Evolutionary conservation across 92 coral and sea anemone genomes (phyloP).

Genomic region (Paramuricea clavata): DNA sequence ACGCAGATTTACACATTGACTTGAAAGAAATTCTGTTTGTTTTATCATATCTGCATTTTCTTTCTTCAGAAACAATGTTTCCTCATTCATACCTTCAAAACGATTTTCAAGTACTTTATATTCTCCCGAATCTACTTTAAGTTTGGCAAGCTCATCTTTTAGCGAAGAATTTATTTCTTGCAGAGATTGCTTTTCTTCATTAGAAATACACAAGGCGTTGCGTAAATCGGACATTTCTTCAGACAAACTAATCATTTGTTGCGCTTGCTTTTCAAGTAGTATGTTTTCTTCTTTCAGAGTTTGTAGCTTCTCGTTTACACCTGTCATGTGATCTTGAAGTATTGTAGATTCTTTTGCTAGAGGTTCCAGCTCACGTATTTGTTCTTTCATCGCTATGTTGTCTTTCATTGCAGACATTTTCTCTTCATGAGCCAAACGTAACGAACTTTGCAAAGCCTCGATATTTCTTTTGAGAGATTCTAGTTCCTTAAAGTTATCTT

Average conservation of each 20-base stretch:
- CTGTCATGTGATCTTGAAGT: background rate
- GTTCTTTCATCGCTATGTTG: conserved; percentile 1
- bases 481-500: background rate
- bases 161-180: conserved; percentile 1
- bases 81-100: background rate
- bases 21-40: background rate
- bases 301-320: background rate
- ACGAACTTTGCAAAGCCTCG: background rate
- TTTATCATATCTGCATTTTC: background rate
- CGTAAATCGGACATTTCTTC: background rate
- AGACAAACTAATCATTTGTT: background rate
- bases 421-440: background rate
- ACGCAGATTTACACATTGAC: background rate
- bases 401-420: background rate
- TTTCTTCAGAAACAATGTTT: background rate
- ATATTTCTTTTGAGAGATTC: background rate
- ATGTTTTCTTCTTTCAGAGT: background rate
- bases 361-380: background rate
- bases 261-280: background rate
- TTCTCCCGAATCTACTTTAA: background rate
- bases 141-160: background rate
- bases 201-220: background rate
- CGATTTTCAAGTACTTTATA: background rate
- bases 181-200: background rate
- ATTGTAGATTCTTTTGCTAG: background rate